Conservation (phyloP, 1,140 invertebrate genomes). For the Drosophila saltans region DNA sequence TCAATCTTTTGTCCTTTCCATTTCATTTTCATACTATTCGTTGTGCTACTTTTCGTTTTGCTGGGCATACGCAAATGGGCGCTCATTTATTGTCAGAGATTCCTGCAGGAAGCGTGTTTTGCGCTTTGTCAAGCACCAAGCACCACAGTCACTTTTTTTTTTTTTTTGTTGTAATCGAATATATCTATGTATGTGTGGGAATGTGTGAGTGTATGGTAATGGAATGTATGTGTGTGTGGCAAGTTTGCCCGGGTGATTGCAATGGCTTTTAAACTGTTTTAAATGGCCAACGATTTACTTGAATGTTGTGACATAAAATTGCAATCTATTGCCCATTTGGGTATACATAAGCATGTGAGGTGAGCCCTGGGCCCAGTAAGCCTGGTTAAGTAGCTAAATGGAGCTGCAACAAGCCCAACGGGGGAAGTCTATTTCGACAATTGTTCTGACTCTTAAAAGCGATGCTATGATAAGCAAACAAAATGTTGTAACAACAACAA, state of each 20-base stretch:
- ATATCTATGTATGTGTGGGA: constrained; percentile 9
- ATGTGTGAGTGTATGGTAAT: too few species aligned
- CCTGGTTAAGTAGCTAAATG: constrained; percentile 58
- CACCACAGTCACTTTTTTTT: constrained; percentile 30
- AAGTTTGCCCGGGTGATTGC: constrained; percentile 24
- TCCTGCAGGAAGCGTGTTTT: constrained; percentile 19
- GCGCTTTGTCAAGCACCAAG: constrained; percentile 33
- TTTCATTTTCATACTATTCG: neutral
- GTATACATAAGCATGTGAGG: constrained; percentile 29
- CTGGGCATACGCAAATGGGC: constrained; percentile 61
- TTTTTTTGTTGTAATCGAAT: constrained; percentile 34
- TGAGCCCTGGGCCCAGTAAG: constrained; percentile 36
- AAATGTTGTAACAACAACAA: neutral
- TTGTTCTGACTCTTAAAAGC: constrained; percentile 6
- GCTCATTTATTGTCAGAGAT: constrained; percentile 64
- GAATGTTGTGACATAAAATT: constrained; percentile 76
- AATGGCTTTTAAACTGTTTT: constrained; percentile 66
- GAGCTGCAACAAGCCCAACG: constrained; percentile 44
- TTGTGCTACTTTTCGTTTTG: neutral
- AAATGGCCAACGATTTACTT: constrained; percentile 74
- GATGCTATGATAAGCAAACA: constrained; percentile 23
- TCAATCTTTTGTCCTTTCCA: neutral
- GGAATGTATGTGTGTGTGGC: constrained; percentile 5
- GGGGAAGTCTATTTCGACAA: constrained; percentile 41
- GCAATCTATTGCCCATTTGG: constrained; percentile 73